Evolutionary conservation across 2,888 invertebrate genomes (phyloP), one percentile per base, ranked within the genome.

Genomic region (Tholera decimalis): DNA sequence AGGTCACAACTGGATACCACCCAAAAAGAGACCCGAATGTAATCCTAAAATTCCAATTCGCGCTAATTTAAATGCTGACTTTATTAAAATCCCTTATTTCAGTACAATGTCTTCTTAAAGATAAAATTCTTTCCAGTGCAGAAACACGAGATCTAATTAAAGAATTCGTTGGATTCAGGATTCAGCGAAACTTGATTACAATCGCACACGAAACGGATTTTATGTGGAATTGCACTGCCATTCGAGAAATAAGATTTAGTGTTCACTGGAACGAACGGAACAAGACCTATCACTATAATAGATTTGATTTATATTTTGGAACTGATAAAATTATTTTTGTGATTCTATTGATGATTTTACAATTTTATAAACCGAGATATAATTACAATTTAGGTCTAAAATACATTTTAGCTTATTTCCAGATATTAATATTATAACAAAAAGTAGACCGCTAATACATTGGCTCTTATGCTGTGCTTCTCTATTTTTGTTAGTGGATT

Each of bases 131-230:
- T 56, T 53, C 47, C 41, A 53, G 59, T 28, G 39, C 20, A 53
- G 47, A 63, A 55, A 62, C 39, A 33, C 22, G 47, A 59, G 41
- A 64, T 77, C 33, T 77, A 77, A 71, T 73, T 77, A 77, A 71
- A 49, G 51, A 53, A 56, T 71, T 64, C 39, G 49, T 64, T 59
- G 33, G 65, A 77, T 59, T 77, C 59, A 53, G 28, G 72, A 77
- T 59, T 77, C 59, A 56, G 55, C 35, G 56, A 61, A 56, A 69
- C 30, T 20, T 69, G 70, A 75, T 75, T 57, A 57, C 46, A 43
- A 61, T 75, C 39, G 70, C 47, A 75, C 60, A 41, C 47, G 28
- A 56, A 47, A 68, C 13, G 26, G 44, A 46, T 68, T 60, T 55
- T 68, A 43, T 50, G 20, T 55, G 41, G 43, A 44, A 57, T 41